Evolutionary conservation across 2,888 invertebrate species (phyloP).

Genomic region (Capitulum mitella): DNA sequence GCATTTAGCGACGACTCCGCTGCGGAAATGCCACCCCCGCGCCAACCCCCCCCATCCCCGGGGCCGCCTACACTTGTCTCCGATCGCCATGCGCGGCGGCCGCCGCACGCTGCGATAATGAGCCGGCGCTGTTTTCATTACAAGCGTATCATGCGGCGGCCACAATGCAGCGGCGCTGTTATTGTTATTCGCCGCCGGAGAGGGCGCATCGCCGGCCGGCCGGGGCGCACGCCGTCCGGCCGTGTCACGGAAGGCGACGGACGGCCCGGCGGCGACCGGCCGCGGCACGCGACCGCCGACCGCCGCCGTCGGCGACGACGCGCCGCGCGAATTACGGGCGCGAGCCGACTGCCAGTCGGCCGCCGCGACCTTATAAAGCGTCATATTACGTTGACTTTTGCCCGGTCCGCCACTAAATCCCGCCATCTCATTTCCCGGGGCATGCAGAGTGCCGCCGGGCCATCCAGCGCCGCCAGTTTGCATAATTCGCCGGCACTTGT

Average conservation of each 20-base stretch:
- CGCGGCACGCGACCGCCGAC: not conserved
- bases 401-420: not conserved
- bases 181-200: not conserved
- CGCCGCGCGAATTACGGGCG: not conserved
- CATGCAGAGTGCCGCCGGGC: not conserved
- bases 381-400: conserved; percentile 17
- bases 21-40: no score
- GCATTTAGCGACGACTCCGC: no score
- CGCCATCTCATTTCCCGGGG: conserved; percentile 4
- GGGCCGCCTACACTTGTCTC: no score
- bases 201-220: not conserved
- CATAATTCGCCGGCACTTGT: conserved; percentile 23
- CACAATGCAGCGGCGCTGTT: not conserved
- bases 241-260: not conserved
- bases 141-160: not conserved
- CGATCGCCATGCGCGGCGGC: not conserved
- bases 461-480: conserved; percentile 6
- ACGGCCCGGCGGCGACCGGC: not conserved
- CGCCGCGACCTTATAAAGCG: conserved; percentile 15
- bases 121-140: not conserved
- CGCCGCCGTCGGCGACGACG: not conserved
- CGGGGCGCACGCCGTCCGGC: not conserved
- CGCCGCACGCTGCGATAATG: not conserved
- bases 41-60: not conserved
- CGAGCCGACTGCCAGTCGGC: not conserved